Conservation (phyloP, 2,113 vertebrate species). For the Rafetus swinhoei region DNA sequence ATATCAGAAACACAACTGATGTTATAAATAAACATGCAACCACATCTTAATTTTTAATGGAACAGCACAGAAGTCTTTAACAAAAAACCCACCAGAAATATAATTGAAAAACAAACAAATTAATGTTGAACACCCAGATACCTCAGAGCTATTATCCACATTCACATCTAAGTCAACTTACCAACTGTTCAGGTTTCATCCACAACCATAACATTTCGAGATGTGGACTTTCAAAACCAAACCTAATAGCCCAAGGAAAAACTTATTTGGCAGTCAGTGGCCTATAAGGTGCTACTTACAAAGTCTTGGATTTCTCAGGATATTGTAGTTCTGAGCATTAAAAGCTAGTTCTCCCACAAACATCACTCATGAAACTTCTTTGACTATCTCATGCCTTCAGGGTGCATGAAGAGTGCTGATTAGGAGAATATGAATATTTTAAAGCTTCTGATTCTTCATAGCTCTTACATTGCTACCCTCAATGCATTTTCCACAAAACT, state of each 20-base stretch:
- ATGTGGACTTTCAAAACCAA: constrained; percentile 34
- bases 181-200: constrained; percentile 17
- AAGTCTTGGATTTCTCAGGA: constrained; percentile 40
- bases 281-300: background rate
- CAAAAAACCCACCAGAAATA: constrained; percentile 8
- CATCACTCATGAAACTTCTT: constrained; percentile 2
- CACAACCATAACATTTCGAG: background rate
- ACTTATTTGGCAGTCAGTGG: constrained; percentile 31
- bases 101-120: background rate
- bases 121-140: background rate
- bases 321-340: background rate
- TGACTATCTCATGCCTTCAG: constrained; percentile 15
- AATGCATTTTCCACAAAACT: background rate
- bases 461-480: background rate
- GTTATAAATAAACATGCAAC: background rate
- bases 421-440: constrained; percentile 33
- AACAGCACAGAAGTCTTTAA: background rate
- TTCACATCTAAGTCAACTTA: constrained; percentile 3
- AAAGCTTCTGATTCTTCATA: constrained; percentile 34
- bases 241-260: constrained; percentile 38
- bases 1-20: background rate
- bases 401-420: constrained; percentile 22
- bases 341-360: constrained; percentile 2
- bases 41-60: background rate
- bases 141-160: background rate